Conservation (phyloP, 2,888 invertebrate genomes). For the Synanthedon vespiformis region DNA sequence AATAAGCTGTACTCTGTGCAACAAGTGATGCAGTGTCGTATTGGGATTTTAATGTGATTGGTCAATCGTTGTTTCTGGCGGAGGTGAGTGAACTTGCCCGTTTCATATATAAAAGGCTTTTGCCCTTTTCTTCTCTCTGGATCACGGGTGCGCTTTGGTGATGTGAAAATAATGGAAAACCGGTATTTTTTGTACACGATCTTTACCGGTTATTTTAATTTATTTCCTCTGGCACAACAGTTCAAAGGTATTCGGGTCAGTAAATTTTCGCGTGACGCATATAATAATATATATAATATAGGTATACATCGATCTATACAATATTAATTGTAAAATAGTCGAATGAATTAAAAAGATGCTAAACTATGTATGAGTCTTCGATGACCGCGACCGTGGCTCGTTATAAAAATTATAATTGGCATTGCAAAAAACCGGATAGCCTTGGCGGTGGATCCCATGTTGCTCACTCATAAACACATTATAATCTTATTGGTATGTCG, state of each 20-base stretch:
- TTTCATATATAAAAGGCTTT: slow-evolving; percentile 26
- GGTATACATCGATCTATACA: too few relatives aligned
- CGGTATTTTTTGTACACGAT: slow-evolving; percentile 3
- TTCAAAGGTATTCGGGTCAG: too few relatives aligned
- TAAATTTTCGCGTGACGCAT: too few relatives aligned
- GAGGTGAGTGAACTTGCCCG: slow-evolving; percentile 52
- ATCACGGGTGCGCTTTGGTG: background rate
- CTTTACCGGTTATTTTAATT: background rate
- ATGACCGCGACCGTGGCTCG: slow-evolving; percentile 1
- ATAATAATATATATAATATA: too few relatives aligned
- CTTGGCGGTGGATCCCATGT: slow-evolving; percentile 23
- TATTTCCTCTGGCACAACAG: too few relatives aligned
- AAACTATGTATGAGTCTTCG: background rate
- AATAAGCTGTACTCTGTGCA: slow-evolving; percentile 1
- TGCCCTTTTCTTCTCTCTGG: slow-evolving; percentile 15
- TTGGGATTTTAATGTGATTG: slow-evolving; percentile 30
- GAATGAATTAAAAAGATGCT: background rate
- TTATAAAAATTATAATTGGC: slow-evolving; percentile 22
- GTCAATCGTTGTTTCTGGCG: slow-evolving; percentile 14
- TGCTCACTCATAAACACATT: background rate
- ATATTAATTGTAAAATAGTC: too few relatives aligned
- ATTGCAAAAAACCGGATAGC: slow-evolving; percentile 36
- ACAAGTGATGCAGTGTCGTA: slow-evolving; percentile 15
- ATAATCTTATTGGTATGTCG: background rate
- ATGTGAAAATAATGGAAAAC: slow-evolving; percentile 3